phyloP scores from a whole-genome alignment of 2,888 invertebrate species.

The Drosophila suboccidentalis region DNA sequence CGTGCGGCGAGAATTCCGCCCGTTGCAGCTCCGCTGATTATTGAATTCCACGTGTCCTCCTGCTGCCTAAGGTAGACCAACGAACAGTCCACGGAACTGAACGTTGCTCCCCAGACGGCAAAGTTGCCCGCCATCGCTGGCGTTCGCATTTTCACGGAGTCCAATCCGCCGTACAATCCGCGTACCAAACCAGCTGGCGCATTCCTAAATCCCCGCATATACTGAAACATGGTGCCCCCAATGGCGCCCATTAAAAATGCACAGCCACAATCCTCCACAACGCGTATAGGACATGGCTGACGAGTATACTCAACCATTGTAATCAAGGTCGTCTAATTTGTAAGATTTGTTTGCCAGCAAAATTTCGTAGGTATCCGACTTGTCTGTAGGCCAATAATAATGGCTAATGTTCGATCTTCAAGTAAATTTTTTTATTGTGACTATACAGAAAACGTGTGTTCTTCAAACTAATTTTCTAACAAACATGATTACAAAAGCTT shows the following conservation, averaged over 20 bases:
- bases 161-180: constrained; percentile 64
- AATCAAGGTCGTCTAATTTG: constrained; percentile 11
- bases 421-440: constrained; percentile 7
- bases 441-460: constrained; percentile 39
- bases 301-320: constrained; percentile 71
- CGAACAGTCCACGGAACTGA: constrained; percentile 70
- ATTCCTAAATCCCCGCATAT: constrained; percentile 63
- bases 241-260: constrained; percentile 71
- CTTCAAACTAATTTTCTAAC: constrained; percentile 38
- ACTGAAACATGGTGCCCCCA: constrained; percentile 69
- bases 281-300: constrained; percentile 70
- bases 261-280: constrained; percentile 74
- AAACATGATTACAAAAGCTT: constrained; percentile 21
- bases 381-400: constrained; percentile 20
- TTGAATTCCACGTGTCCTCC: constrained; percentile 71
- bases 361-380: constrained; percentile 37
- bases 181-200: constrained; percentile 60
- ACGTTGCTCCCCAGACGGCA: constrained; percentile 72
- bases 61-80: constrained; percentile 61
- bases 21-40: constrained; percentile 65
- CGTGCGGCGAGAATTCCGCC: constrained; percentile 70
- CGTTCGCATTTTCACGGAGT: constrained; percentile 65
- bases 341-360: constrained; percentile 11
- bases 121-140: constrained; percentile 68
- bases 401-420: constrained; percentile 6